These are phyloP conservation scores for Ypsolopha scabrella DNA, from an alignment of 2,888 invertebrate genomes.

Conservation along the genomic window DNA sequence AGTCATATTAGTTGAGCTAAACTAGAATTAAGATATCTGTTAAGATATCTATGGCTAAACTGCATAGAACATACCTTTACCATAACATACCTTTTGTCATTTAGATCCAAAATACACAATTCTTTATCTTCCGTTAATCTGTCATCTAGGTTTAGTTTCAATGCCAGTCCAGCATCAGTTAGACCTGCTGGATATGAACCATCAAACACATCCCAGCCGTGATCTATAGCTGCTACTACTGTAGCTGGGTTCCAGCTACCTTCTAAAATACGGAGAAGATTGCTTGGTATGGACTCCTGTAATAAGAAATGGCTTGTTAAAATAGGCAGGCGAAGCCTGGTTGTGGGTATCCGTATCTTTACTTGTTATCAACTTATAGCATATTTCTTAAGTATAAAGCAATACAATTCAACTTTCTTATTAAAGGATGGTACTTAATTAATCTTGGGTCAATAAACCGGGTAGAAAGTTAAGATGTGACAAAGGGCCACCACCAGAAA, in stretches of 20 bases:
- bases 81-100: constrained; percentile 62
- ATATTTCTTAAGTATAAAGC: background rate
- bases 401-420: background rate
- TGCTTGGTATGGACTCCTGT: constrained; percentile 74
- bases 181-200: constrained; percentile 82
- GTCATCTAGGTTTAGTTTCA: constrained; percentile 70
- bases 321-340: too few relatives aligned
- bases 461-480: too few relatives aligned
- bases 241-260: constrained; percentile 84
- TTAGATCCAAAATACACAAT: constrained; percentile 69
- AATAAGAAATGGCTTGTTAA: constrained; percentile 15
- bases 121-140: constrained; percentile 23
- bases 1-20: too few relatives aligned
- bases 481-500: too few relatives aligned
- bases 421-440: too few relatives aligned
- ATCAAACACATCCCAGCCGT: constrained; percentile 91
- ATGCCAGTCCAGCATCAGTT: constrained; percentile 77
- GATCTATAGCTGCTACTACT: constrained; percentile 77
- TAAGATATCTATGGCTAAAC: too few relatives aligned
- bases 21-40: too few relatives aligned
- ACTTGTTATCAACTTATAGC: too few relatives aligned
- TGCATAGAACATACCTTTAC: too few relatives aligned
- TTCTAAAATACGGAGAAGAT: constrained; percentile 78
- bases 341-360: too few relatives aligned
- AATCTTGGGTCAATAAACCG: too few relatives aligned